Percentiles rank a stretch among this genome's conserved stretches.
Evolutionary conservation across 2,113 vertebrate species (phyloP).

Genomic region (Anguilla rostrata): DNA sequence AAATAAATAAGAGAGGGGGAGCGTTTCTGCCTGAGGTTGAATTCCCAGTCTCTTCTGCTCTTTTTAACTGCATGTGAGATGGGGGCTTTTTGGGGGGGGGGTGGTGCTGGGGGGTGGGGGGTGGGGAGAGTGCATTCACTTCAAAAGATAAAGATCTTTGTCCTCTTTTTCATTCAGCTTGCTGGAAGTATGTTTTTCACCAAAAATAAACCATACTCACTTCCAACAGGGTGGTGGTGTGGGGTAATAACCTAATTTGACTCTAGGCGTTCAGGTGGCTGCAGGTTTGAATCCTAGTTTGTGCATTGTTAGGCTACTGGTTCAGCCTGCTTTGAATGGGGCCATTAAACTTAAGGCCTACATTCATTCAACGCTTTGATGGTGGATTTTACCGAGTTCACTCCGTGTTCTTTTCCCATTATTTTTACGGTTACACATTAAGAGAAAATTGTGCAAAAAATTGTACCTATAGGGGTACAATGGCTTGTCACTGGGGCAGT

Average conservation of each 20-base stretch:
- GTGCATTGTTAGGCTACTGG: not conserved
- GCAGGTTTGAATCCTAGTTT: not conserved
- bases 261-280: not conserved
- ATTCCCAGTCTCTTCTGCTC: not conserved
- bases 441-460: too few species aligned
- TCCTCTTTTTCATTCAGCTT: not conserved
- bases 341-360: not conserved
- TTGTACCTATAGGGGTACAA: too few species aligned
- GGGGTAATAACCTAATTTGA: not conserved
- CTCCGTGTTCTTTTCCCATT: not conserved
- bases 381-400: not conserved
- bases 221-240: not conserved
- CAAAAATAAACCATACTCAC: not conserved
- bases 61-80: conserved; percentile 19
- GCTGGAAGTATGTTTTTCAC: not conserved
- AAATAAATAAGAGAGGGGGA: not conserved
- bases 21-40: not conserved
- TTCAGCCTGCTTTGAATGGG: not conserved
- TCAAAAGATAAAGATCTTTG: not conserved
- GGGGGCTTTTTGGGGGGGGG: too few species aligned
- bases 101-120: not conserved
- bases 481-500: too few species aligned
- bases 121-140: too few species aligned
- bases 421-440: not conserved
- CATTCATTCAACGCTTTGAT: not conserved